Conservation (phyloP, 2,797 vertebrate species). For the Meriones psammophilus region DNA sequence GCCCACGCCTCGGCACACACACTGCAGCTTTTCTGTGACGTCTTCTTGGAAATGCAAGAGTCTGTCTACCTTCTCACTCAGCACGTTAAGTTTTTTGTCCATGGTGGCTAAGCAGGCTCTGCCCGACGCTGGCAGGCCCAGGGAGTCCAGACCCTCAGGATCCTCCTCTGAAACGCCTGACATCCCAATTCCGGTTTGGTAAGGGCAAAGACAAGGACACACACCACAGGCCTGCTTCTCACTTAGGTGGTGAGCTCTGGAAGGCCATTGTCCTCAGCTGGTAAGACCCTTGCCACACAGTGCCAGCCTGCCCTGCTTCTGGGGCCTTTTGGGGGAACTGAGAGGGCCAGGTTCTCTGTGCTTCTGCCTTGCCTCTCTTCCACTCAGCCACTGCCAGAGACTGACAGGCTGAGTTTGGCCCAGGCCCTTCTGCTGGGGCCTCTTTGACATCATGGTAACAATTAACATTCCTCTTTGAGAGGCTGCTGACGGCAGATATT, state of each 20-base stretch:
- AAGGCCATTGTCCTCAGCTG: slow-evolving; percentile 80
- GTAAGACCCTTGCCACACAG: slow-evolving; percentile 46
- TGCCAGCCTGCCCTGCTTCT: not conserved
- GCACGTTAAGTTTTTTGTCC: slow-evolving; percentile 90
- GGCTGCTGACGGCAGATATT: slow-evolving; percentile 91
- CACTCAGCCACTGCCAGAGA: slow-evolving; percentile 79
- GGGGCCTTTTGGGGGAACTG: not conserved
- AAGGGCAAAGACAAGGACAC: slow-evolving; percentile 65
- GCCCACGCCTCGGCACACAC: slow-evolving; percentile 87
- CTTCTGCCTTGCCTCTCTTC: slow-evolving; percentile 87
- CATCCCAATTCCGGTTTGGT: slow-evolving; percentile 88
- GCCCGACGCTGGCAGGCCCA: slow-evolving; percentile 80
- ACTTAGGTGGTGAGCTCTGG: slow-evolving; percentile 64
- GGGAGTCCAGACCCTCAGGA: slow-evolving; percentile 67
- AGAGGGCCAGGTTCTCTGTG: not conserved
- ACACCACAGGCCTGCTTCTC: slow-evolving; percentile 38
- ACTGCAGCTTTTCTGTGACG: slow-evolving; percentile 89
- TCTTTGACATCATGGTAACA: slow-evolving; percentile 91
- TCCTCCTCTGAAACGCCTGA: slow-evolving; percentile 85
- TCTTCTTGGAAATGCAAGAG: slow-evolving; percentile 90
- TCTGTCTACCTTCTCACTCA: slow-evolving; percentile 92
- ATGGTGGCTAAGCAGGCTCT: slow-evolving; percentile 85
- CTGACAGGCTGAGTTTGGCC: slow-evolving; percentile 85
- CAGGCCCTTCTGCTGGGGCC: slow-evolving; percentile 86
- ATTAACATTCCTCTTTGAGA: slow-evolving; percentile 91